phyloP scores from a whole-genome alignment of 2,113 vertebrate genomes.

The Brachionichthys hirsutus region DNA sequence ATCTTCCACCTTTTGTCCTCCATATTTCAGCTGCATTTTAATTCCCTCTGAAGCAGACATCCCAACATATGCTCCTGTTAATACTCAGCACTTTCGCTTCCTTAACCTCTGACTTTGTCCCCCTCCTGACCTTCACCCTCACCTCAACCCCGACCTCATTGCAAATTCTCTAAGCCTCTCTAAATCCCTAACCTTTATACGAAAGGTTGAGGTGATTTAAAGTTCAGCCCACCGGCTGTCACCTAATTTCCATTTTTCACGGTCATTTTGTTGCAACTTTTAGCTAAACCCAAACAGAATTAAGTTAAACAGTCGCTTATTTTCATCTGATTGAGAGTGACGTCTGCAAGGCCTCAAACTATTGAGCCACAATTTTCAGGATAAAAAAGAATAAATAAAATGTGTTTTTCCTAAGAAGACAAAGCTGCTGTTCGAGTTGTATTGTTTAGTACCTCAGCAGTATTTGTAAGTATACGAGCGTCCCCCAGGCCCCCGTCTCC shows the following conservation, averaged over 20 bases:
- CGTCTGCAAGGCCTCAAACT: too few relatives aligned
- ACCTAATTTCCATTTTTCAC: neutral
- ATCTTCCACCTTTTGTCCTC: too few relatives aligned
- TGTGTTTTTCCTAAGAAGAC: too few relatives aligned
- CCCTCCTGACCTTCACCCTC: slow-evolving; percentile 42
- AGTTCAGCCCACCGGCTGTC: slow-evolving; percentile 34
- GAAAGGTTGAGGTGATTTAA: slow-evolving; percentile 45
- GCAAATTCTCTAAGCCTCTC: slow-evolving; percentile 35
- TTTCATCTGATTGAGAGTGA: too few relatives aligned
- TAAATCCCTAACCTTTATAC: slow-evolving; percentile 44
- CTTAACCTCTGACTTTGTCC: slow-evolving; percentile 55
- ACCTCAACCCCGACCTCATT: slow-evolving; percentile 11
- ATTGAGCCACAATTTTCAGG: too few relatives aligned
- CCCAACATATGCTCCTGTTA: slow-evolving; percentile 34
- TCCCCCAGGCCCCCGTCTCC: slow-evolving; percentile 24
- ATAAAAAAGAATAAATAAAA: too few relatives aligned
- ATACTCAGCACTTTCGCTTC: slow-evolving; percentile 53
- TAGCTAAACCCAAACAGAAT: neutral
- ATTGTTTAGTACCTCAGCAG: too few relatives aligned
- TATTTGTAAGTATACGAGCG: too few relatives aligned
- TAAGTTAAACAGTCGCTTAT: neutral
- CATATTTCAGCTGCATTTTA: neutral
- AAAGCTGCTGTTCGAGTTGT: too few relatives aligned
- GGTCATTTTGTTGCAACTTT: neutral
- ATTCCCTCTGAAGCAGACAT: neutral